A percentile compares a stretch with the other conserved stretches of the same genome.
Conservation (phyloP, 2,113 vertebrate genomes). For the Boulengeromyrus knoepffleri region DNA sequence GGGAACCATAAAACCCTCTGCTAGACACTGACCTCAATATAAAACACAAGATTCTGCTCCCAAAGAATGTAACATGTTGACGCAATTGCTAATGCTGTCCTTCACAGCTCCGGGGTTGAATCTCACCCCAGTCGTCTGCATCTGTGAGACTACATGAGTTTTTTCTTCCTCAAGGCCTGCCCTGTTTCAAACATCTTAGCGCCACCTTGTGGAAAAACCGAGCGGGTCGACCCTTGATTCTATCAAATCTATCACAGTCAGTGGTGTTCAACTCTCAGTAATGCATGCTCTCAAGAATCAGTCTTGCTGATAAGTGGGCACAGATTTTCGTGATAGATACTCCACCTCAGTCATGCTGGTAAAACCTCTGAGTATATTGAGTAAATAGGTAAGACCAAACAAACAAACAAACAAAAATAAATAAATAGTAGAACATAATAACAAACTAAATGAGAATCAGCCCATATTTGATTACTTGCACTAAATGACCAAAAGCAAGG, state of each 20-base stretch:
- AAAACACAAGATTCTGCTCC: neutral
- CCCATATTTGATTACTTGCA: neutral
- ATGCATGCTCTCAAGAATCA: neutral
- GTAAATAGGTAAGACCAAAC: neutral
- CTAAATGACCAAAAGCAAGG: neutral
- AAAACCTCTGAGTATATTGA: neutral
- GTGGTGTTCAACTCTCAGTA: neutral
- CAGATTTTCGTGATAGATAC: neutral
- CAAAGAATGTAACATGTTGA: neutral
- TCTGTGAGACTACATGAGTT: neutral
- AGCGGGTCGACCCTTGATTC: neutral
- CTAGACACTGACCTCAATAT: neutral
- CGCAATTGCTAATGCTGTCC: neutral
- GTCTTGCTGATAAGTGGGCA: neutral
- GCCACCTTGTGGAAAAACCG: constrained; percentile 8
- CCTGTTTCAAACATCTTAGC: neutral
- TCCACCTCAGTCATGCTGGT: neutral
- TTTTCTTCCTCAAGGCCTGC: neutral
- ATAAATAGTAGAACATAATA: neutral
- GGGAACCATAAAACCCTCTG: neutral
- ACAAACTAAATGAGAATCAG: neutral
- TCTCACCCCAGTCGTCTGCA: neutral
- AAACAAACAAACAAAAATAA: neutral
- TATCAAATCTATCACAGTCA: neutral
- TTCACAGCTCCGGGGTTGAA: neutral